phyloP scores from a whole-genome alignment of 35 echinoderm and acorn worm species.

The Diadema setosum region DNA sequence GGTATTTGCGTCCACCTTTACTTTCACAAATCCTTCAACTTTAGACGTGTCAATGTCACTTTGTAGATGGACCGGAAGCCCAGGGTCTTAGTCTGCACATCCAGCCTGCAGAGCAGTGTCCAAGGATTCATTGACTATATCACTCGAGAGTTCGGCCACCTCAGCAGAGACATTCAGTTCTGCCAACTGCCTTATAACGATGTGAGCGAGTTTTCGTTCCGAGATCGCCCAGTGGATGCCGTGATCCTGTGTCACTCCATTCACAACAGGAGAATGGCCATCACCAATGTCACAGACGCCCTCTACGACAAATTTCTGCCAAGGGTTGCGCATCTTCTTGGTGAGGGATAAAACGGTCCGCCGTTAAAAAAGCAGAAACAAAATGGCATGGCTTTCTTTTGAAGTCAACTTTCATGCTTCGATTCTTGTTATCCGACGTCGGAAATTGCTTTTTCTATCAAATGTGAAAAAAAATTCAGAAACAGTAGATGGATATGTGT shows the following conservation, averaged over 20 bases:
- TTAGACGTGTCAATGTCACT: too few species aligned
- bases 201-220: neutral
- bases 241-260: slow-evolving; percentile 8
- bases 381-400: too few species aligned
- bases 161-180: neutral
- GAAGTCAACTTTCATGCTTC: too few species aligned
- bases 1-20: too few species aligned
- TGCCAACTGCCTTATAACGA: slow-evolving; percentile 5
- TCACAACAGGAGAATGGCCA: neutral
- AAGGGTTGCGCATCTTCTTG: too few species aligned
- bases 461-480: too few species aligned
- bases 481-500: too few species aligned
- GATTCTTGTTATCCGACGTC: too few species aligned
- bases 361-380: too few species aligned
- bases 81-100: neutral
- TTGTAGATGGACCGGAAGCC: neutral
- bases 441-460: too few species aligned
- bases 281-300: neutral
- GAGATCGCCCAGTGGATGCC: neutral
- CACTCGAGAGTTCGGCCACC: neutral
- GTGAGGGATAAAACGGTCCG: too few species aligned
- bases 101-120: neutral
- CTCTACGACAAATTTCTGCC: neutral
- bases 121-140: neutral
- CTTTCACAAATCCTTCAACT: too few species aligned